Percentiles rank a stretch among this genome's conserved stretches.
phyloP scores from a whole-genome alignment of 64 coral and sea anemone genomes.

The Actinia tenebrosa region DNA sequence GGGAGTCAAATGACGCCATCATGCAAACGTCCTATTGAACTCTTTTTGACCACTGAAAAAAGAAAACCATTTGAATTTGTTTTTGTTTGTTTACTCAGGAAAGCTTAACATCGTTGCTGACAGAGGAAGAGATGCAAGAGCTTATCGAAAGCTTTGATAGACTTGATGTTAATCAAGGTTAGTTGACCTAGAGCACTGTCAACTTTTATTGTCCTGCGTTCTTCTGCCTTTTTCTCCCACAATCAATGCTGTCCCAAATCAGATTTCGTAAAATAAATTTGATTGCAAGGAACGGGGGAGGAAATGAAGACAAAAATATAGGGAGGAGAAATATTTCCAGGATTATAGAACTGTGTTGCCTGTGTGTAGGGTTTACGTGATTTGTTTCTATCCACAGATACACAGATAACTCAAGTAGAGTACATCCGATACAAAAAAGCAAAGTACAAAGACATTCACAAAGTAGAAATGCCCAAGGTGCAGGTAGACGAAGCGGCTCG shows the following conservation, averaged over 20 bases:
- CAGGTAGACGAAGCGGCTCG: conserved; percentile 50
- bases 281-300: too few relatives aligned
- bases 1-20: too few relatives aligned
- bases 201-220: too few relatives aligned
- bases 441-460: conserved; percentile 58
- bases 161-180: conserved; percentile 90
- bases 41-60: too few relatives aligned
- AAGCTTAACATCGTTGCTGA: conserved; percentile 66
- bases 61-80: neutral
- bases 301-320: too few relatives aligned
- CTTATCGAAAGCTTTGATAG: conserved; percentile 87
- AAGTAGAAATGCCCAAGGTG: conserved; percentile 46
- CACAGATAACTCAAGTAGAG: conserved; percentile 73
- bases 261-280: too few relatives aligned
- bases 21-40: too few relatives aligned
- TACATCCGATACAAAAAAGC: conserved; percentile 63
- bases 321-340: too few relatives aligned
- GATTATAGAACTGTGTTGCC: too few relatives aligned
- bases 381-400: conserved; percentile 42
- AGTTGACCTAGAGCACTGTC: neutral
- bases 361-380: too few relatives aligned
- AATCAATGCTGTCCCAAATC: too few relatives aligned
- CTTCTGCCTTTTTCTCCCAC: too few relatives aligned
- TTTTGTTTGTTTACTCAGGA: conserved; percentile 16
- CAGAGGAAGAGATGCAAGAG: conserved; percentile 89